These are phyloP conservation scores for Antechinus stuartii DNA, from an alignment of 2,113 vertebrate genomes.

Conservation along the genomic window DNA sequence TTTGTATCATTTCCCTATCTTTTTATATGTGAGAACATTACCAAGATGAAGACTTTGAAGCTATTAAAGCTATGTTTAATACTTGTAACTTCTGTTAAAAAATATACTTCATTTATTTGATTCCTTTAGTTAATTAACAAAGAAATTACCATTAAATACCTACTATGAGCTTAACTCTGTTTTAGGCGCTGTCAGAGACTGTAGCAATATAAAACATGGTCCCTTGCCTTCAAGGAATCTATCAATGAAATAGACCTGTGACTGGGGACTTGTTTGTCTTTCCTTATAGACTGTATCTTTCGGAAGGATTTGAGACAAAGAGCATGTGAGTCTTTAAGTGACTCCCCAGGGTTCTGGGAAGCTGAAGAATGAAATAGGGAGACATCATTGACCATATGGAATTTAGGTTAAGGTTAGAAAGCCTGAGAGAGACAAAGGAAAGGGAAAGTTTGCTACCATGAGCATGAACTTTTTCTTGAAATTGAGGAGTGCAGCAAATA, in stretches of 20 bases:
- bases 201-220: not conserved
- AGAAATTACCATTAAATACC: not conserved
- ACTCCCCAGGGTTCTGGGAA: not conserved
- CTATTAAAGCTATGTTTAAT: not conserved
- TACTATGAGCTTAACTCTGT: not conserved
- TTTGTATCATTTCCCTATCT: not conserved
- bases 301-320: not conserved
- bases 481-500: not conserved
- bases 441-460: not conserved
- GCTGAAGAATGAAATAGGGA: not conserved
- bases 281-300: not conserved
- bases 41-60: not conserved
- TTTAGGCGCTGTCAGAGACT: not conserved
- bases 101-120: not conserved
- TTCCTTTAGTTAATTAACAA: not conserved
- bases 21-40: not conserved
- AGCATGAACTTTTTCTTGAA: not conserved
- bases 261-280: not conserved
- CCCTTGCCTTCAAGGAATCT: not conserved
- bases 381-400: not conserved
- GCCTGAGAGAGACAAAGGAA: not conserved
- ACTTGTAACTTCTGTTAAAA: not conserved
- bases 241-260: not conserved
- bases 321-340: not conserved
- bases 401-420: not conserved